phyloP scores from a whole-genome alignment of 2,113 vertebrate genomes.

The Nycticryphes semicollaris region DNA sequence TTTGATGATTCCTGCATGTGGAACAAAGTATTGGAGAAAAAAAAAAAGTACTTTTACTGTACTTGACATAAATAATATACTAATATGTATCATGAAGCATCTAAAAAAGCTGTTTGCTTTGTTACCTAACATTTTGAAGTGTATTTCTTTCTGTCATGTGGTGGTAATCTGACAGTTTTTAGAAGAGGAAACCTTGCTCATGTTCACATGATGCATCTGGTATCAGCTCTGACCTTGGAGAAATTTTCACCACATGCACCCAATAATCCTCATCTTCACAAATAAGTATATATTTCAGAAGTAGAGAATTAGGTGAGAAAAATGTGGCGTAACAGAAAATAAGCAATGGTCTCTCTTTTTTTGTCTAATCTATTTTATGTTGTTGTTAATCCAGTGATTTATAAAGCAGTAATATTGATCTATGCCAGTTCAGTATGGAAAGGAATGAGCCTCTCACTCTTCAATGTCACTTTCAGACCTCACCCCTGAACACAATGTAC shows the following conservation, averaged over 20 bases:
- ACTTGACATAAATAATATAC: background rate
- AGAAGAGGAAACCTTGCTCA: background rate
- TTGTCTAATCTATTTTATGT: background rate
- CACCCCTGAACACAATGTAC: fast-evolving
- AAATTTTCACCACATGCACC: background rate
- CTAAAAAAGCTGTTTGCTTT: background rate
- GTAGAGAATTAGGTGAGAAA: background rate
- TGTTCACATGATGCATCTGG: background rate
- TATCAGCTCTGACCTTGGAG: background rate
- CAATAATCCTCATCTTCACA: background rate
- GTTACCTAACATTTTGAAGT: background rate
- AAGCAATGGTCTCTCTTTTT: background rate
- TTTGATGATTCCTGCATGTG: background rate
- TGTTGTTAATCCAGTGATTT: background rate
- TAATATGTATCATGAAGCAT: background rate
- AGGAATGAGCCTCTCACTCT: background rate
- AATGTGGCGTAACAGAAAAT: background rate
- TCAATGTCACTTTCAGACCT: background rate
- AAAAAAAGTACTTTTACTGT: background rate
- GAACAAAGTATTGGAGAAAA: background rate
- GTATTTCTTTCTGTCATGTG: background rate
- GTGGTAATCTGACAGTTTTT: background rate
- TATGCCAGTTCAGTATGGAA: background rate
- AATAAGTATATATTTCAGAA: background rate
- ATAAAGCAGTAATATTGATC: background rate